A percentile compares a stretch with the other conserved stretches of the same genome.
These are phyloP conservation scores for Matsumurasca onukii DNA, from an alignment of 1,140 invertebrate genomes.

Conservation along the genomic window DNA sequence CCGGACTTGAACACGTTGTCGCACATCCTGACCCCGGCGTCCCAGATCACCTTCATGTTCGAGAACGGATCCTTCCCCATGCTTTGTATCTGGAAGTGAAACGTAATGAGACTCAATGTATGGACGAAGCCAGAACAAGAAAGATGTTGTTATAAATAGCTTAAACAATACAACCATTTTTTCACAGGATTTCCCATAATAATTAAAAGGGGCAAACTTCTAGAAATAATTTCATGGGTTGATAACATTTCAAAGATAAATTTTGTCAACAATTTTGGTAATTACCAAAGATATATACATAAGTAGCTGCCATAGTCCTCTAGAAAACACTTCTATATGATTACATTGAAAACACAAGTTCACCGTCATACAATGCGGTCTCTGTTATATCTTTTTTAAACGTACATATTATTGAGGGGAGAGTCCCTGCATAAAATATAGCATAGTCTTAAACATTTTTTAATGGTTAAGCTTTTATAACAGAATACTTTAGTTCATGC, in stretches of 20 bases:
- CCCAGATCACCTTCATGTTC: conserved; percentile 13
- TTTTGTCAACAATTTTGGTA: no score
- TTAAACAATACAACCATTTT: neutral
- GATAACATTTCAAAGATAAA: neutral
- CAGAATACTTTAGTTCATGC: no score
- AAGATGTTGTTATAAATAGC: neutral
- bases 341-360: no score
- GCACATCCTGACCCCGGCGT: conserved; percentile 4
- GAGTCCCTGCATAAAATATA: no score
- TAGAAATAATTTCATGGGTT: neutral
- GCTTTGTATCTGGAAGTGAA: neutral
- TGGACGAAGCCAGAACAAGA: neutral
- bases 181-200: neutral
- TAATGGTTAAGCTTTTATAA: no score
- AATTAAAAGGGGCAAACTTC: neutral
- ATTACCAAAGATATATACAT: no score
- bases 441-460: no score
- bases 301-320: no score
- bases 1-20: conserved; percentile 32
- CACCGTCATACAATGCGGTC: no score
- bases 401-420: no score
- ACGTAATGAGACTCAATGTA: neutral
- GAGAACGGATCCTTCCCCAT: neutral
- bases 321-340: no score
- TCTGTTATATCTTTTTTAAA: no score